Conservation (phyloP, 2,113 vertebrate species). For the Myrmecophaga tridactyla region DNA sequence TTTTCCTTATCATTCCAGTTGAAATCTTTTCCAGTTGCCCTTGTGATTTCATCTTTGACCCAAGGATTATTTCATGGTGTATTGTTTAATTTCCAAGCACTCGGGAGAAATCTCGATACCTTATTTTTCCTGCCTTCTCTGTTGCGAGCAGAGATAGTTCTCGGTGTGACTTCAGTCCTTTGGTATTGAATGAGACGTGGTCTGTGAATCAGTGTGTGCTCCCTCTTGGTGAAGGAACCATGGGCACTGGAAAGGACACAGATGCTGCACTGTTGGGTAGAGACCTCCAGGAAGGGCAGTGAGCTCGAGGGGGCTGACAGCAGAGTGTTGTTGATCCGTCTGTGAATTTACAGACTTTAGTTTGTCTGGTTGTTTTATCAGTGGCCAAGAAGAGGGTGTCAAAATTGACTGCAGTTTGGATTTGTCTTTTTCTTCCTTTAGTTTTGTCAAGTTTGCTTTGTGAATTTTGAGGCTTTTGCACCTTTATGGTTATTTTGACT, state of each 20-base stretch:
- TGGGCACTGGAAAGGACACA: too few species aligned
- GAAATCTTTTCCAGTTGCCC: background rate
- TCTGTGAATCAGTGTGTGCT: too few species aligned
- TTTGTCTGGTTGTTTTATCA: background rate
- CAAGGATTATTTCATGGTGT: background rate
- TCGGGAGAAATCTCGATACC: too few species aligned
- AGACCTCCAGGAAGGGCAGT: background rate
- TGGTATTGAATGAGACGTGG: too few species aligned
- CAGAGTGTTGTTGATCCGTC: background rate
- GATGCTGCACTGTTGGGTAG: too few species aligned
- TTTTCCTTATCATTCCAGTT: background rate
- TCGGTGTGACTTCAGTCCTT: too few species aligned
- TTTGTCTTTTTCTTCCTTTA: background rate
- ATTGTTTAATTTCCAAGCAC: too few species aligned
- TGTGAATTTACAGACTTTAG: background rate
- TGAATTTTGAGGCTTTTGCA: background rate
- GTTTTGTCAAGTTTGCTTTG: too few species aligned
- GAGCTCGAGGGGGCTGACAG: background rate
- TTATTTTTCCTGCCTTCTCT: too few species aligned
- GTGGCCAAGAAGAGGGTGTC: background rate
- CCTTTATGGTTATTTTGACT: fast-evolving
- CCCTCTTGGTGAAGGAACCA: too few species aligned
- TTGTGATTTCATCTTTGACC: background rate
- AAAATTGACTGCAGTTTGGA: background rate
- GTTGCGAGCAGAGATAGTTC: too few species aligned